Percentiles rank a stretch among this genome's conserved stretches.
Evolutionary conservation across 1,140 invertebrate genomes (phyloP).

Genomic region (Asbolus verrucosus): DNA sequence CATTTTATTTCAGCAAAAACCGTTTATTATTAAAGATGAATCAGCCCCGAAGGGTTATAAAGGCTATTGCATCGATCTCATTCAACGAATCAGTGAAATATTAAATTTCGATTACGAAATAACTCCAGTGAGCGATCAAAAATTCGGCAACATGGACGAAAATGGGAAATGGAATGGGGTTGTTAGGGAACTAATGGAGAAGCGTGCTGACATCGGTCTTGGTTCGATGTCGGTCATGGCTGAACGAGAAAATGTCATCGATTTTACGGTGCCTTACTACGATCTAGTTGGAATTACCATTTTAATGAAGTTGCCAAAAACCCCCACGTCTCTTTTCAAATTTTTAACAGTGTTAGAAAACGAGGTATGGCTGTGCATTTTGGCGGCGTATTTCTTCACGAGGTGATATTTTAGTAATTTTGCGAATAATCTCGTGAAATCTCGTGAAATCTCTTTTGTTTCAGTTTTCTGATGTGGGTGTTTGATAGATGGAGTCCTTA

Average conservation of each 20-base stretch:
- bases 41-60: slow-evolving; percentile 76
- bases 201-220: slow-evolving; percentile 90
- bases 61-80: slow-evolving; percentile 94
- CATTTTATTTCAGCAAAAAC: slow-evolving; percentile 75
- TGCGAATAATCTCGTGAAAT: no score
- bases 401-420: slow-evolving; percentile 68
- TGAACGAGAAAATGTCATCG: slow-evolving; percentile 93
- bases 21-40: slow-evolving; percentile 85
- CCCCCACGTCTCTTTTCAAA: slow-evolving; percentile 92
- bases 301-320: slow-evolving; percentile 85
- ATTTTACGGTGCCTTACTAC: slow-evolving; percentile 96
- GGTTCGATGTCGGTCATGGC: slow-evolving; percentile 93
- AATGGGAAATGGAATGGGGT: slow-evolving; percentile 93
- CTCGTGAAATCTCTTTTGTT: no score
- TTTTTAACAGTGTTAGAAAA: slow-evolving; percentile 96
- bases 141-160: slow-evolving; percentile 88
- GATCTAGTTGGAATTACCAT: slow-evolving; percentile 95
- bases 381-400: slow-evolving; percentile 95
- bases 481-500: slow-evolving; percentile 98
- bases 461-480: slow-evolving; percentile 91
- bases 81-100: slow-evolving; percentile 84
- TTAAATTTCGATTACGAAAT: slow-evolving; percentile 93
- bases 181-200: slow-evolving; percentile 90
- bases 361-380: slow-evolving; percentile 96
- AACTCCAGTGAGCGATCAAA: slow-evolving; percentile 79